phyloP scores from a whole-genome alignment of 53 echinoderm and acorn worm genomes.

The Stichopus horrens region DNA sequence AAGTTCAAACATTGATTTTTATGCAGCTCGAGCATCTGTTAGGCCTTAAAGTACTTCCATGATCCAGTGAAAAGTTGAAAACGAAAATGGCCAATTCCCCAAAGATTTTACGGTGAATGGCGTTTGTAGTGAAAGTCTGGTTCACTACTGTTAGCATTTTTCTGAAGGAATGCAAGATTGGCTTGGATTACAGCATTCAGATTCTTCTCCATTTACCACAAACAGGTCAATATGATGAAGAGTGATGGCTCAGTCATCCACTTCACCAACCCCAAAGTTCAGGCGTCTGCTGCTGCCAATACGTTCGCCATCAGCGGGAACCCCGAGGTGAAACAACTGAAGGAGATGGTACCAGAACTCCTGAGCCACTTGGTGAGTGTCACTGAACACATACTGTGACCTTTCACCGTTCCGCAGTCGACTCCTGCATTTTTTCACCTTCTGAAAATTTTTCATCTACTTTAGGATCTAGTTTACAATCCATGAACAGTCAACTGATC shows the following conservation, averaged over 20 bases:
- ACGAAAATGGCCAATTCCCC: no score
- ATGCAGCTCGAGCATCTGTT: no score
- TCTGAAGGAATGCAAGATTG: neutral
- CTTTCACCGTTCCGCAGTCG: no score
- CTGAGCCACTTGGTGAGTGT: constrained; percentile 83
- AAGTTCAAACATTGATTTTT: no score
- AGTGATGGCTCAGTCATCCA: constrained; percentile 90
- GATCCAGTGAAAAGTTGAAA: no score
- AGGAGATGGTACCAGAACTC: constrained; percentile 92
- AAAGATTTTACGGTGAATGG: no score
- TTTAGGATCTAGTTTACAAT: no score
- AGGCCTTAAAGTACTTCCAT: no score
- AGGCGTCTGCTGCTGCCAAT: constrained; percentile 93
- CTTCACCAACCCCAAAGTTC: constrained; percentile 97
- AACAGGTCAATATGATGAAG: constrained; percentile 95
- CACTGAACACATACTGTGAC: neutral
- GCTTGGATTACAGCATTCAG: neutral
- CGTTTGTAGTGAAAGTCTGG: no score
- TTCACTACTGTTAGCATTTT: neutral
- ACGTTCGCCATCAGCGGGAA: constrained; percentile 94
- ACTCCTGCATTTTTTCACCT: no score
- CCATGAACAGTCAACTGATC: no score
- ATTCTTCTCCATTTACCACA: neutral
- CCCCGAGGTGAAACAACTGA: constrained; percentile 72
- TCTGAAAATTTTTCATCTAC: no score